Evolutionary conservation across 2,113 vertebrate species (phyloP).

Genomic region (Carlito syrichta): DNA sequence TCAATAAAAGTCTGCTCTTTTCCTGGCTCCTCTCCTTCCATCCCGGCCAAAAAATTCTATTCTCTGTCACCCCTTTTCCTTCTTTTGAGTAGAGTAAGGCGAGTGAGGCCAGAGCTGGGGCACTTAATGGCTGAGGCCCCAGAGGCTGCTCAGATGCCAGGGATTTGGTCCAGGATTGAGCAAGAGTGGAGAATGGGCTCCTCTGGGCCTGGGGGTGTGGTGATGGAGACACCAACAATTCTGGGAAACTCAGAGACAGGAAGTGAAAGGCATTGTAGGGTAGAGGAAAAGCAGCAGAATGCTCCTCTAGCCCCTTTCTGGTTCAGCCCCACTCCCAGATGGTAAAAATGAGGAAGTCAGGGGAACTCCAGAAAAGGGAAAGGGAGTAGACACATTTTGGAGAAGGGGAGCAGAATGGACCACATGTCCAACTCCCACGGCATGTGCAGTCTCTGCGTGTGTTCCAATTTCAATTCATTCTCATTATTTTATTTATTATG

Average conservation of each 20-base stretch:
- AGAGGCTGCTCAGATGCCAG: background rate
- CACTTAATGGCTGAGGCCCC: background rate
- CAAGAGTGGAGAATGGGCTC: background rate
- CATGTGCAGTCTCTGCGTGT: fast-evolving
- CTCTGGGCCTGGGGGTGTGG: no score
- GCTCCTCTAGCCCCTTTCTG: background rate
- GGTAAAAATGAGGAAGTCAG: slow-evolving; percentile 42
- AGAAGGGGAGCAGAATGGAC: background rate
- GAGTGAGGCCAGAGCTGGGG: background rate
- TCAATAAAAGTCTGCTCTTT: background rate
- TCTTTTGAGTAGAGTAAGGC: background rate
- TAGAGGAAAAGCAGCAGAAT: background rate
- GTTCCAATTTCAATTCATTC: background rate
- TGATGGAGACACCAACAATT: background rate
- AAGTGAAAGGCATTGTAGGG: background rate
- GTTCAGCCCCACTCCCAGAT: background rate
- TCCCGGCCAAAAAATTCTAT: background rate
- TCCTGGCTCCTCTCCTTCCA: background rate
- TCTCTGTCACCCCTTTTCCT: background rate
- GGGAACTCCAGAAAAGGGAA: background rate
- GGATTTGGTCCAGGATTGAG: background rate
- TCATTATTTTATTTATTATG: background rate
- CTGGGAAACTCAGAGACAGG: background rate
- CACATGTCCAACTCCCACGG: no score
- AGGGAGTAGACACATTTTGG: background rate